Percentiles rank a stretch among this genome's conserved stretches.
phyloP scores from a whole-genome alignment of 2,888 invertebrate genomes.

The Pteria penguin region DNA sequence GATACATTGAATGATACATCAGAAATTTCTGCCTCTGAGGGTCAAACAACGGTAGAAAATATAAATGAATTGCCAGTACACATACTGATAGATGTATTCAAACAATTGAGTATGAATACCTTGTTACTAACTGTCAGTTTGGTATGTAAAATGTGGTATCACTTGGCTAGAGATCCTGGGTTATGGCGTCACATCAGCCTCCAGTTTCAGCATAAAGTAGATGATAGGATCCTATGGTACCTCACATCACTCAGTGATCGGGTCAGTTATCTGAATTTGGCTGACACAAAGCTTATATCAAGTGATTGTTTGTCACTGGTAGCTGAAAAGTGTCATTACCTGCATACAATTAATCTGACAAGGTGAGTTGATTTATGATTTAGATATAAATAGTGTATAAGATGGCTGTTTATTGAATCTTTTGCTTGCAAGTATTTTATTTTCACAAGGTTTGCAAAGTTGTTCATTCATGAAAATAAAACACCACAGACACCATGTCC shows the following conservation, averaged over 20 bases:
- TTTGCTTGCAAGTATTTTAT: too few relatives aligned
- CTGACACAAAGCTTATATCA: conserved; percentile 59
- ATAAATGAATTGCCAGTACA: conserved; percentile 44
- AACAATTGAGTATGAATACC: conserved; percentile 45
- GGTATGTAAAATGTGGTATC: conserved; percentile 60
- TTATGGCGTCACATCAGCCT: conserved; percentile 59
- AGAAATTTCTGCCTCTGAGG: neutral
- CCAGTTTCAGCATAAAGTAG: conserved; percentile 45
- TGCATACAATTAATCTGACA: conserved; percentile 56
- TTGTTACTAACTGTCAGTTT: conserved; percentile 41
- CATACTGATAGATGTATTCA: conserved; percentile 54
- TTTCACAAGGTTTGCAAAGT: too few relatives aligned
- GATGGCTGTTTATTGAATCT: too few relatives aligned
- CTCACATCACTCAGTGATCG: conserved; percentile 62
- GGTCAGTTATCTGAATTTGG: conserved; percentile 59
- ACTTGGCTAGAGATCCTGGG: conserved; percentile 53
- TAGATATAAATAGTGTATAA: too few relatives aligned
- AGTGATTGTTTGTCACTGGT: conserved; percentile 53
- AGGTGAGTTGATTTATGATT: too few relatives aligned
- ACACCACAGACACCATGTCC: too few relatives aligned
- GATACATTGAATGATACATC: neutral
- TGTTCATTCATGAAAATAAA: too few relatives aligned
- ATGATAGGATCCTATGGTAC: conserved; percentile 45
- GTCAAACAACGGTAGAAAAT: neutral
- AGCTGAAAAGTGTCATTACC: conserved; percentile 52